phyloP scores from a whole-genome alignment of 2,797 vertebrate genomes.

The Huso huso region DNA sequence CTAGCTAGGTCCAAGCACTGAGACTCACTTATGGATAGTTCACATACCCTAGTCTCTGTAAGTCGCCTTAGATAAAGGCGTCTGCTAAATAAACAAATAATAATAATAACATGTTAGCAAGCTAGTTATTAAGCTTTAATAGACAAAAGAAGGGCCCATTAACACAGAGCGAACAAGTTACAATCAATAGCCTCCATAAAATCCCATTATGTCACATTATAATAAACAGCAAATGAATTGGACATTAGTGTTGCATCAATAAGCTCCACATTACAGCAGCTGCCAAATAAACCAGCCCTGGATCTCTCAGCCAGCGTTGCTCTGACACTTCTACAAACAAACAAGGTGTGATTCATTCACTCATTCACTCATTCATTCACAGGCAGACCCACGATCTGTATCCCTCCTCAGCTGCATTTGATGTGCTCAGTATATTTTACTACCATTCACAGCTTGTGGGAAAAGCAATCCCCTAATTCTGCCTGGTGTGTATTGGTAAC shows the following conservation, averaged over 20 bases:
- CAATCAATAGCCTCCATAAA: too few species aligned
- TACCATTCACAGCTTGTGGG: background rate
- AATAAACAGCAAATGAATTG: background rate
- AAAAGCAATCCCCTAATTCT: background rate
- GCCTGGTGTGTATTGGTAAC: background rate
- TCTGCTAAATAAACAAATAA: too few species aligned
- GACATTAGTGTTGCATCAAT: background rate
- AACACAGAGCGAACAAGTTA: too few species aligned
- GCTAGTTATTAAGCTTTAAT: too few species aligned
- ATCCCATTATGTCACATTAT: background rate
- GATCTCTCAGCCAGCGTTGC: constrained; percentile 7
- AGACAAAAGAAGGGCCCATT: too few species aligned
- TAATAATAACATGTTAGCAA: too few species aligned
- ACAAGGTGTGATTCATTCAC: constrained; percentile 21
- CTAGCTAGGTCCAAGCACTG: too few species aligned
- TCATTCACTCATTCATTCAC: background rate
- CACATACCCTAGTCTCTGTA: too few species aligned
- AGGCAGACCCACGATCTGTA: constrained; percentile 12
- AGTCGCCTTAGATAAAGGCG: too few species aligned
- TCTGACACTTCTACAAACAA: constrained; percentile 15
- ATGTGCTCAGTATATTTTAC: background rate
- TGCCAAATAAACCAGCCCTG: constrained; percentile 2
- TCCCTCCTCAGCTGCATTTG: constrained; percentile 11
- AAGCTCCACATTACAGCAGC: background rate
- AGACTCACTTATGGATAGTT: too few species aligned